Evolutionary conservation across 2,113 vertebrate genomes (phyloP), one percentile per base, ranked within the genome.

Genomic region (Melanostigma gelatinosum): DNA sequence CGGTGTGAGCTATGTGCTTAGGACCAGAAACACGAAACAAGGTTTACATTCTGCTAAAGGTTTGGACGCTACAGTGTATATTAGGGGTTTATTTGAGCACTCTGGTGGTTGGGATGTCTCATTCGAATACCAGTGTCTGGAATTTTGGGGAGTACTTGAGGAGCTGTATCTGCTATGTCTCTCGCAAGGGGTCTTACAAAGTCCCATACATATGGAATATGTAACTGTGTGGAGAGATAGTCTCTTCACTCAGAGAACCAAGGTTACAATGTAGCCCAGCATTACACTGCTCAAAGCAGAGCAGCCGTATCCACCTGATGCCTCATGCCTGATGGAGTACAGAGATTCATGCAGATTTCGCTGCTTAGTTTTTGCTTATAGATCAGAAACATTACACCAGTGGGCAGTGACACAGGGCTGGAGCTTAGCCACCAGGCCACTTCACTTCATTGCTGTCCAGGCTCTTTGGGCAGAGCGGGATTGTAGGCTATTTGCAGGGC

Each of bases 381-480:
- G 24, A 27, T 75, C 20, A 44, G 66, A 79, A 70, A 77, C 50
- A 77, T 70, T 64, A 81, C 44, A 52, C 62, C 57, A 44, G 6
- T 32, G 29, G 46, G 29, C 46, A 52, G 57, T 34, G 67, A 80
- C n/a, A 54, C 55, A 5, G 54, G 4, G 48, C 46, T 84, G 64
- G 78, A 82, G 61, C 11, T 42, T 0, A 44, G 61, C 75, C 65
- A 84, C n/a, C 27, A 54, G 65, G 48, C 57, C 36, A 22, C 50
- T 68, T 55, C 72, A 50, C 36, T 52, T 60, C 64, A 65, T 68
- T 68, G 73, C 66, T 66, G 32, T 61, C 74, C 70, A 34, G 60
- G 8, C 32, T 70, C 58, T 55, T 44, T 64, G 65, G 77, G 58
- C 50, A 46, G 57, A 62, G 65, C 77, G 36, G 1, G 57, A 36